Base-by-base conservation (phyloP, 2,888 invertebrate species). In the Heliconius erato region DNA sequence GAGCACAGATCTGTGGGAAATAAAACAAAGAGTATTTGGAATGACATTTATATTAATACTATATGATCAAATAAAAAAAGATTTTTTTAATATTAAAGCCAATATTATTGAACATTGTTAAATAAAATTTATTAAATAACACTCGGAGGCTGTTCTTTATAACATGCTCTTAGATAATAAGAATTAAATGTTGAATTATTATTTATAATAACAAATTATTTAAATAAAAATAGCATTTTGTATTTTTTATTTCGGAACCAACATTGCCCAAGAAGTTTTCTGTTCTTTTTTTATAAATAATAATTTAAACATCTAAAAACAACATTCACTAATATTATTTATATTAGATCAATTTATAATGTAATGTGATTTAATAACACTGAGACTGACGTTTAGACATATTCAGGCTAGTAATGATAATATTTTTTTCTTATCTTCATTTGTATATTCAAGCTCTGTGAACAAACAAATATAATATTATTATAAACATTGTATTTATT, bases 41-140 rank as follows among this genome's bases (percentile, higher is more conserved):
- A 95, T 95, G 94, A 92, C 92, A 87, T 91, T 91, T 92, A 91
- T 89, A 92, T 89, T 89, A 90, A 90, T 91, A 91, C 89, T 91
- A 89, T 63, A 23, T 90, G 85, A 86, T 87, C 88, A 89, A 88
- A 89, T 89, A 87, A 90, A 89, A n/a, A 87, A 87, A 84, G 83
- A 85, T 87, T 86, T 59, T 35, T 72, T 87, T 88, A 83, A 88
- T 90, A 85, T 85, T 83, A 82, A 83, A 85, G 79, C 85, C 79
- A 85, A 84, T 82, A 79, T 81, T 83, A 79, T 77, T 83, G 80
- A 85, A 84, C 84, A 81, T 74, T 84, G 67, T 81, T 79, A 83
- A 85, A 77, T 84, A 84, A 90, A 89, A 86, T 91, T 89, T 81
- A 90, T 91, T 91, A 91, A 91, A 91, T 92, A 92, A 92, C 89